Percentiles rank a stretch among this genome's conserved stretches.
Conservation (phyloP, 64 coral and sea anemone genomes). For the Porites australiensis region DNA sequence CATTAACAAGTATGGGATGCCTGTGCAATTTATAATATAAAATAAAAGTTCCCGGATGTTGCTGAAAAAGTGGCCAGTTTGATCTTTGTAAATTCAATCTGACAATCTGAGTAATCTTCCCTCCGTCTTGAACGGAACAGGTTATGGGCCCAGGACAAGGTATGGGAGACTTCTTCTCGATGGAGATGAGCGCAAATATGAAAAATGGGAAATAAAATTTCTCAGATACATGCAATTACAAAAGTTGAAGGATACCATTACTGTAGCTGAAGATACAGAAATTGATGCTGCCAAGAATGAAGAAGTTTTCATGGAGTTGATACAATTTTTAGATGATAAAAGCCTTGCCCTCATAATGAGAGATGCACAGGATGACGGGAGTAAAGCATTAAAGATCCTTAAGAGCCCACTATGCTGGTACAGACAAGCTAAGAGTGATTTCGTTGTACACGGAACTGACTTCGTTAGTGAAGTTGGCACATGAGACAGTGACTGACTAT, state of each 20-base stretch:
- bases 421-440: not conserved
- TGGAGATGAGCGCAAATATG: not conserved
- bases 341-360: too few species aligned
- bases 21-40: too few species aligned
- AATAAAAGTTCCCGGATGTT: too few species aligned
- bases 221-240: too few species aligned
- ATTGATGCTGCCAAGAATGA: not conserved
- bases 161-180: not conserved
- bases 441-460: slow-evolving; percentile 15
- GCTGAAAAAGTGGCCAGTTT: too few species aligned
- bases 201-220: not conserved
- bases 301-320: not conserved
- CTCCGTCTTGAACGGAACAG: not conserved
- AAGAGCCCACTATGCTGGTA: slow-evolving; percentile 10
- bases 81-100: too few species aligned
- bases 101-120: not conserved
- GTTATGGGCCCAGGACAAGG: not conserved
- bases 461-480: not conserved
- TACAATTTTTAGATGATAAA: too few species aligned
- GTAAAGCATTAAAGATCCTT: slow-evolving; percentile 9
- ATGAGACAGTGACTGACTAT: too few species aligned
- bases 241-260: not conserved
- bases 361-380: not conserved
- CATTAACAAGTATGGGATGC: too few species aligned
- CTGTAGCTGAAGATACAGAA: too few species aligned